Base-by-base conservation (phyloP, 2,797 vertebrate genomes). In the Hipposideros larvatus region DNA sequence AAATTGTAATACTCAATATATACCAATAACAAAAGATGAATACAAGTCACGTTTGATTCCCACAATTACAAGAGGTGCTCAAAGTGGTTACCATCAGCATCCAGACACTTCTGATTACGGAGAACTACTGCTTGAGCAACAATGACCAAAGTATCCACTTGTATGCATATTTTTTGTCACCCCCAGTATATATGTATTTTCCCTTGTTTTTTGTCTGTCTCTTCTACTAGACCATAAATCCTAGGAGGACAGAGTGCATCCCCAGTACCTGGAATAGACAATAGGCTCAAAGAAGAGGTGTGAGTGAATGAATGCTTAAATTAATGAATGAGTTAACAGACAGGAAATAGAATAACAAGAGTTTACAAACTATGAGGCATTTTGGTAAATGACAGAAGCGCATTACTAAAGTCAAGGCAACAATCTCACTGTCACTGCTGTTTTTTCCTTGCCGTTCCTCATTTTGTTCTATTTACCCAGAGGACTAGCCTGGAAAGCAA, bases 311-410 rank as follows among this genome's bases (percentile, higher is more conserved):
- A 37, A 63, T 90, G 59, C 13, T 70, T 83, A 83, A 55, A 51
- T 59, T 31, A 86, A 73, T 80, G 61, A 91, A 43, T 68, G 21
- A 87, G 85, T 28, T 37, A 80, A 66, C 19, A 61, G 21, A 78
- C 26, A 48, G 34, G 41, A 75, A 71, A 61, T 5, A 55, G 53
- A 74, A 61, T 18, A 73, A 26, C 0, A 26, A 65, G 24, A 77
- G 10, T 28, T 88, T 79, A 66, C 61, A 74, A 86, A 41, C 31
- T 31, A 24, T 21, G 16, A 51, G 28, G 2, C 1, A 59, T 78
- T 22, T 43, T 79, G 6, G 11, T 24, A n/a, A 79, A 63, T 7
- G 53, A 57, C 34, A 96, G 55, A 57, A 51, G 15, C 9, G 1
- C 2, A 1, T 61, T 73, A 28, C 18, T 75, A 46, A 65, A 61